Evolutionary conservation across 1,140 invertebrate genomes (phyloP).

Genomic region (Metopolophium dirhodum): DNA sequence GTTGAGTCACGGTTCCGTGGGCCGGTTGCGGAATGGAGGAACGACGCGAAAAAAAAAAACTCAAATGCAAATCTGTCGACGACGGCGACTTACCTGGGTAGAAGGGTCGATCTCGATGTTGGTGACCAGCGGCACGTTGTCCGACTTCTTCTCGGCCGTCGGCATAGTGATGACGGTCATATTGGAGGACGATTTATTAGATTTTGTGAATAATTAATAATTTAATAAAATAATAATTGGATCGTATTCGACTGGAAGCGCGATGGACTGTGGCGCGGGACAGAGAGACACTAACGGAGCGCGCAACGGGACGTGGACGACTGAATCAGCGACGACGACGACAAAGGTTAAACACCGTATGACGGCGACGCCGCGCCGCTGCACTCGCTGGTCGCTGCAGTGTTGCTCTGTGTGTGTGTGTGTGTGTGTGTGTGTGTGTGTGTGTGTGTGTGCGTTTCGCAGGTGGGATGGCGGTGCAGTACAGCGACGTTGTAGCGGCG

Average conservation of each 20-base stretch:
- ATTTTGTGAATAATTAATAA: not conserved
- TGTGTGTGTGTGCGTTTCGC: not conserved
- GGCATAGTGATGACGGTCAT: slow-evolving; percentile 50
- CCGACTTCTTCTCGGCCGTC: slow-evolving; percentile 31
- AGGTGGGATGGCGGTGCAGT: not conserved
- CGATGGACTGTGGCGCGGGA: not conserved
- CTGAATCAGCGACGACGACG: not conserved
- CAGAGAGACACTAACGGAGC: not conserved
- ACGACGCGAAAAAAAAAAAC: not conserved
- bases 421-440: not conserved
- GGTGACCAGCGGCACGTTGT: slow-evolving; percentile 49
- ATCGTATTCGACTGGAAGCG: not conserved
- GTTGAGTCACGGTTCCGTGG: not conserved
- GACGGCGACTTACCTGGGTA: not conserved
- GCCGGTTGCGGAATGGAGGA: not conserved
- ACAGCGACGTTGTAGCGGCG: not conserved
- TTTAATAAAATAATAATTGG: not conserved
- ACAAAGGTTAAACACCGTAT: not conserved
- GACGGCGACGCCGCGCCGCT: not conserved
- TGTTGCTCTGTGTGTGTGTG: not conserved
- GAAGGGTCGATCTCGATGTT: slow-evolving; percentile 44
- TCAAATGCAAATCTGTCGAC: not conserved
- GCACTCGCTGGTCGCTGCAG: not conserved
- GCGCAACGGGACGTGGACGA: not conserved
- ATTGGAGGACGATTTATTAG: not conserved